Conservation (phyloP, 2,797 vertebrate genomes). For the Macrochelys suwanniensis region DNA sequence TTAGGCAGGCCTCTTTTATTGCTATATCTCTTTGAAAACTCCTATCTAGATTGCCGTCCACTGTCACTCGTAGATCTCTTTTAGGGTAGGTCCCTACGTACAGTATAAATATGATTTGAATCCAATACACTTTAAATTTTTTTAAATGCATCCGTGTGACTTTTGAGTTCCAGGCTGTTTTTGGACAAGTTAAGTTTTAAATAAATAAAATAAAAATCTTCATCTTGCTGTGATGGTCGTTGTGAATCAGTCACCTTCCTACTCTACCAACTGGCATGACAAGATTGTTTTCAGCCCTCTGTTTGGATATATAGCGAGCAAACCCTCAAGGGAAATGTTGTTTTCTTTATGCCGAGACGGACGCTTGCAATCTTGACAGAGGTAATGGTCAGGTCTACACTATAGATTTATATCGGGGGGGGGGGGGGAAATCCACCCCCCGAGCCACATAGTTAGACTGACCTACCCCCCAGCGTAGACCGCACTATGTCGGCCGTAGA, state of each 20-base stretch:
- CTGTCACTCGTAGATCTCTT: neutral
- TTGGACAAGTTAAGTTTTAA: neutral
- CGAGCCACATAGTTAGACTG: neutral
- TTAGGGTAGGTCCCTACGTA: neutral
- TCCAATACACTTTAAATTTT: neutral
- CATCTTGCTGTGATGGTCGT: neutral
- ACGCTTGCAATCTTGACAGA: neutral
- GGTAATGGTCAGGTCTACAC: conserved; percentile 5
- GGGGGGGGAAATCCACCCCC: neutral
- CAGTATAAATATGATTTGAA: neutral
- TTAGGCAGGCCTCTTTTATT: neutral
- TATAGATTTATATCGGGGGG: neutral
- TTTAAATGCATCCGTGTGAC: neutral
- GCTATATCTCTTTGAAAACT: too few species aligned
- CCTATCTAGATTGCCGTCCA: too few species aligned
- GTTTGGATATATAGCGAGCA: neutral
- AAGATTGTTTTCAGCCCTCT: neutral
- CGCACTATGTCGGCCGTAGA: neutral
- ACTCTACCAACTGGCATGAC: neutral
- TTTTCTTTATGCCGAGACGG: neutral
- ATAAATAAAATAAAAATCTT: neutral
- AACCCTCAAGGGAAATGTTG: neutral
- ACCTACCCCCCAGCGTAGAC: neutral
- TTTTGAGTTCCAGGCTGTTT: neutral
- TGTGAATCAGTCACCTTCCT: rapidly evolving